A percentile compares a stretch with the other conserved stretches of the same genome.
These are phyloP conservation scores for Muscicapa comitata DNA, from an alignment of 2,797 vertebrate genomes.

Conservation along the genomic window DNA sequence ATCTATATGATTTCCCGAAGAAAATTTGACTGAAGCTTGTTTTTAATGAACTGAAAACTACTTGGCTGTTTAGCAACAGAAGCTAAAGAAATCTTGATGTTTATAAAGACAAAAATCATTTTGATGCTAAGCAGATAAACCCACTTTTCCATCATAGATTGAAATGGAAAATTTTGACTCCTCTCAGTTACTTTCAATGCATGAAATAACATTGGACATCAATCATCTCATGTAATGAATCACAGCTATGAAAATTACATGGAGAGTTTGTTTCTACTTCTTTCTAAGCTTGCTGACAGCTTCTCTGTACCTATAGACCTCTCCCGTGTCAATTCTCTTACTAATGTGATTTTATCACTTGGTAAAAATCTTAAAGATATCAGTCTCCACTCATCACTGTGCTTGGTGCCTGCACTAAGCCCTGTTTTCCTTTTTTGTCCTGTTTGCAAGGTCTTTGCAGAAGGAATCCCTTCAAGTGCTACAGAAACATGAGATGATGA, in stretches of 20 bases:
- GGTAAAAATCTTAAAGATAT: neutral
- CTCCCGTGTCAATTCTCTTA: neutral
- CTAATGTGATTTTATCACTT: neutral
- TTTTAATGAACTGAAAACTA: neutral
- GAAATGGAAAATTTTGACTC: neutral
- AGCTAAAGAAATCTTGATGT: neutral
- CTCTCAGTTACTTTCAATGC: neutral
- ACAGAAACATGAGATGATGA: neutral
- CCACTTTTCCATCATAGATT: neutral
- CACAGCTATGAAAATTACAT: neutral
- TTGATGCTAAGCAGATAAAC: neutral
- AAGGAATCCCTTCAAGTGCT: neutral
- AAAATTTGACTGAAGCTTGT: neutral
- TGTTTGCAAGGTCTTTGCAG: neutral
- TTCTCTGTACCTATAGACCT: rapidly evolving
- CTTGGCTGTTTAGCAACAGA: neutral
- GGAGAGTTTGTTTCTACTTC: neutral
- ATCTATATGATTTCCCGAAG: neutral
- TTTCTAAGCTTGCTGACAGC: neutral
- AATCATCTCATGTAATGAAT: neutral
- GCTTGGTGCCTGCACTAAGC: neutral
- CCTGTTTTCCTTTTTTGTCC: neutral
- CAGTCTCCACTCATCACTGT: rapidly evolving
- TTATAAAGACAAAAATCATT: neutral
- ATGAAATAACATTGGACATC: neutral